Base-by-base conservation (phyloP, 2,797 vertebrate genomes). In the Chloroceryle inda region DNA sequence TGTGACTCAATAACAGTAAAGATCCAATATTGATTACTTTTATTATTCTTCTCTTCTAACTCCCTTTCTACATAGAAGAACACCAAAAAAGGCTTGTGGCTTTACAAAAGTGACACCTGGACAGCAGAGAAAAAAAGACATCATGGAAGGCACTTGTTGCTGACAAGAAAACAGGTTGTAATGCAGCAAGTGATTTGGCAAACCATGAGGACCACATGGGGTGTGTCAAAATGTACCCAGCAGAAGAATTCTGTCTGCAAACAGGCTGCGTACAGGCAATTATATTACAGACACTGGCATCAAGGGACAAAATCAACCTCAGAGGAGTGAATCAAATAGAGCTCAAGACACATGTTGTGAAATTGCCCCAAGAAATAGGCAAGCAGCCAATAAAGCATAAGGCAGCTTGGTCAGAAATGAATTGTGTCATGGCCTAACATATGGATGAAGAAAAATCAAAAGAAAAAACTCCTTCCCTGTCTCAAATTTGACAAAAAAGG, bases 321-420 rank as follows among this genome's bases (percentile, higher is more conserved):
- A 75, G 84, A 97, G 93, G 92, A 95, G 73, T 86, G 68, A 97
- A 88, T 97, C 95, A 96, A 97, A 95, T 89, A 96, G 64, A 97
- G 77, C 82, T 95, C 78, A 96, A 93, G 91, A 96, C 82, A 72
- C 68, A 71, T 87, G 83, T 26, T 91, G 92, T 97, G 96, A 97
- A 97, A 97, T 94, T 90, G 95, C 96, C 83, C 93, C 92, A 96
- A 95, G 95, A 96, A 96, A 91, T 40, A 49, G 97, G 96, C 95
- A 97, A 71, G 83, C 72, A 92, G 93, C 97, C 97, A 97, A 82
- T 63, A 84, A 95, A 96, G 66, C 91, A 96, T 96, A 97, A 97
- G 94, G 97, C 49, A 92, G 37, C 33, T 0, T 86, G 95, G 92
- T 92, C 95, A 96, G 94, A 96, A 96, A 88, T 83, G 61, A 91